Evolutionary conservation across 1,140 invertebrate species (phyloP).

Genomic region (Geopemphigus sp.): DNA sequence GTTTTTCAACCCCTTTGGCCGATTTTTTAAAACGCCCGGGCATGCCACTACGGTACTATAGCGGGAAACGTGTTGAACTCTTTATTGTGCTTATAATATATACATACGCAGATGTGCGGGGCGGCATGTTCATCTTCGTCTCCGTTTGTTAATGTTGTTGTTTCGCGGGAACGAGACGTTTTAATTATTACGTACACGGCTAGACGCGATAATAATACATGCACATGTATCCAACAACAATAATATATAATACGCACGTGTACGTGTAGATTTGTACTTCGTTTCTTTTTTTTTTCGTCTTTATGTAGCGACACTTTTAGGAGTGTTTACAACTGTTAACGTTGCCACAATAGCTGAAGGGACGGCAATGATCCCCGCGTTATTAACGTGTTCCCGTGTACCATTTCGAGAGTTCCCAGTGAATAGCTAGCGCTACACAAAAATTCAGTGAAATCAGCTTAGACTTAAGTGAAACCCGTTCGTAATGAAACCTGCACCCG

Average conservation of each 20-base stretch:
- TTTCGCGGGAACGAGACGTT: not conserved
- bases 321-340: too few relatives aligned
- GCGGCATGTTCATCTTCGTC: not conserved
- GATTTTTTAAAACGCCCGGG: conserved; percentile 1
- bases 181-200: not conserved
- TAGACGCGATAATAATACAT: too few relatives aligned
- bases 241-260: not conserved
- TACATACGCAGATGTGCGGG: too few relatives aligned
- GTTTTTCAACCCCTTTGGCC: conserved; percentile 35
- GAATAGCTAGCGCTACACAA: too few relatives aligned
- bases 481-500: too few relatives aligned
- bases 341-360: not conserved
- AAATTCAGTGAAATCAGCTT: too few relatives aligned
- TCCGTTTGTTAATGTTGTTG: not conserved
- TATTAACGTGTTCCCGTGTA: too few relatives aligned
- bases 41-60: conserved; percentile 44
- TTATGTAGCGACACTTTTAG: not conserved
- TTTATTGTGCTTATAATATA: too few relatives aligned
- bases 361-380: too few relatives aligned
- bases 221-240: not conserved
- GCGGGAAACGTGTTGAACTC: not conserved
- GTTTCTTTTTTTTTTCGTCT: not conserved
- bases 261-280: too few relatives aligned
- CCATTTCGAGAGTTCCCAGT: too few relatives aligned
- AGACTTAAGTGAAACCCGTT: too few relatives aligned